phyloP scores from a whole-genome alignment of 2,113 vertebrate genomes.

The Nerophis lumbriciformis region DNA sequence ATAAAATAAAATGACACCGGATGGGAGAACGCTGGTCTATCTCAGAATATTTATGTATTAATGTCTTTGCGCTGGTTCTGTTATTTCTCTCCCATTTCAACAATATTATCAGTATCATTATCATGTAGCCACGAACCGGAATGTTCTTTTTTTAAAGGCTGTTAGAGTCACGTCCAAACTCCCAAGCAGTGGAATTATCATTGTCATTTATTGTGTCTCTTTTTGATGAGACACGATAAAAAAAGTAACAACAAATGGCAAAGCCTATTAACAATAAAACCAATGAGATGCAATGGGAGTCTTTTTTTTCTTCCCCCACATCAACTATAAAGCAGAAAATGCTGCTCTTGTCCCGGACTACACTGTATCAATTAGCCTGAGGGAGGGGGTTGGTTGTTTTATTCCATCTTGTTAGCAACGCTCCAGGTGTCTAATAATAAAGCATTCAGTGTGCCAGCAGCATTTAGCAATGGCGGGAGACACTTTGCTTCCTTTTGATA shows the following conservation, averaged over 20 bases:
- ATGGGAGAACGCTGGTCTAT: no score
- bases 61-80: no score
- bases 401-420: constrained; percentile 46
- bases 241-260: constrained; percentile 37
- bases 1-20: no score
- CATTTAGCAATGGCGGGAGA: constrained; percentile 42
- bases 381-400: constrained; percentile 24
- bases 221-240: constrained; percentile 25
- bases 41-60: no score
- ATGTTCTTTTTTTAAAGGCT: not conserved
- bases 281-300: constrained; percentile 23
- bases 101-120: not conserved
- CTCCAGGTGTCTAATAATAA: constrained; percentile 48
- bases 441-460: constrained; percentile 41
- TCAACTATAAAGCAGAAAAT: constrained; percentile 45
- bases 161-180: constrained; percentile 21
- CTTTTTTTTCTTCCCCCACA: constrained; percentile 22
- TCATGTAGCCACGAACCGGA: not conserved
- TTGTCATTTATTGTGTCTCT: constrained; percentile 18
- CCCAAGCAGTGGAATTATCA: constrained; percentile 20
- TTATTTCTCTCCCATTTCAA: no score
- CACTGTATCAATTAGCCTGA: constrained; percentile 38
- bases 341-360: constrained; percentile 33
- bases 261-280: constrained; percentile 30
- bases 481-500: constrained; percentile 25